Conservation (phyloP, 2,797 vertebrate species). For the Nyctalus aviator region DNA sequence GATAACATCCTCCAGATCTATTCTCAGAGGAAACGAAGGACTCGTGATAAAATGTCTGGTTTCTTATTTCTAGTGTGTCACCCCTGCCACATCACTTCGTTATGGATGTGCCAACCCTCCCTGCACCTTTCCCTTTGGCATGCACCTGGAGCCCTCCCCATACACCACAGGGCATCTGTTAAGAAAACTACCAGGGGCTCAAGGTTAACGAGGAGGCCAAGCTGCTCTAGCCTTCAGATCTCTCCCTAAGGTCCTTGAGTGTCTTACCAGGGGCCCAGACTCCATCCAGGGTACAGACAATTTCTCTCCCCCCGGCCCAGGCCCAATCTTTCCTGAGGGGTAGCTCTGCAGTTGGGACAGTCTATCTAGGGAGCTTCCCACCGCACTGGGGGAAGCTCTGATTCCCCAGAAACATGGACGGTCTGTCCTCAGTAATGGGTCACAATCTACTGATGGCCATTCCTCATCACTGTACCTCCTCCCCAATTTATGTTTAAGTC, state of each 20-base stretch:
- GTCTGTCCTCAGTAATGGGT: not conserved
- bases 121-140: not conserved
- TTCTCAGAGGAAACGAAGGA: not conserved
- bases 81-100: not conserved
- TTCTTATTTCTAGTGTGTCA: accelerated
- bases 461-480: not conserved
- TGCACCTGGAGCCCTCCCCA: not conserved
- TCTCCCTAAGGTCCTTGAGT: not conserved
- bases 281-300: not conserved
- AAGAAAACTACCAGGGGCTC: not conserved
- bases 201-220: not conserved
- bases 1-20: not conserved
- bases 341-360: not conserved
- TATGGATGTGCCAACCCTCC: not conserved
- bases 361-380: accelerated
- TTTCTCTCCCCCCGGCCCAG: not conserved
- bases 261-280: not conserved
- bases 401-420: not conserved
- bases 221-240: not conserved
- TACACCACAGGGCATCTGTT: not conserved
- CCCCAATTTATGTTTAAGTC: not conserved
- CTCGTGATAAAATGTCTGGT: not conserved
- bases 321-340: not conserved
- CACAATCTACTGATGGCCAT: not conserved
- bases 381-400: not conserved